A percentile compares a stretch with the other conserved stretches of the same genome.
These are phyloP conservation scores for Prunella strophiata DNA, from an alignment of 2,797 vertebrate genomes.

Conservation along the genomic window DNA sequence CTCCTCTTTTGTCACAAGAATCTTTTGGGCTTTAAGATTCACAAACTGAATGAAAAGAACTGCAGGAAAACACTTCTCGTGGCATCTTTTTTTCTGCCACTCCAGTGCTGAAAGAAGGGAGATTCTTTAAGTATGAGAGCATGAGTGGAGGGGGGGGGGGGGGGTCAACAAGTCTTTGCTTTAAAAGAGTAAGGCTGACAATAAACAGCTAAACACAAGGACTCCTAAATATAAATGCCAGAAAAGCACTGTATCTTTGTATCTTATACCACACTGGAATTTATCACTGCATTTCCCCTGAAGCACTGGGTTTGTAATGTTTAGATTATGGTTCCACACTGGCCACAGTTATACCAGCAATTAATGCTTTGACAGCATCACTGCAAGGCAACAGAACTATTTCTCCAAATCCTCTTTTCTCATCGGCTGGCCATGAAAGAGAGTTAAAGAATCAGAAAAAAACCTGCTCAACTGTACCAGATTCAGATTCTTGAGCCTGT, in stretches of 20 bases:
- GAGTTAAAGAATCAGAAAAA: background rate
- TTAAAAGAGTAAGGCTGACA: background rate
- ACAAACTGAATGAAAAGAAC: background rate
- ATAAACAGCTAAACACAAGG: background rate
- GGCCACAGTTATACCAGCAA: background rate
- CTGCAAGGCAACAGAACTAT: background rate
- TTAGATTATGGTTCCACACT: background rate
- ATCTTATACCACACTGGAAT: background rate
- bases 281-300: background rate
- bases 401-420: background rate
- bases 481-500: background rate
- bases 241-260: background rate
- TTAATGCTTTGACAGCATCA: background rate
- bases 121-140: background rate
- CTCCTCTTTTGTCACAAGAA: background rate
- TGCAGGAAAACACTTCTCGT: background rate
- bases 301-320: background rate
- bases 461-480: background rate
- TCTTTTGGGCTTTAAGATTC: background rate
- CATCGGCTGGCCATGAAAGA: background rate
- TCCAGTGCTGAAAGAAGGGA: background rate
- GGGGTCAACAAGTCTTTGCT: background rate
- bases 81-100: background rate
- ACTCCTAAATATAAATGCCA: background rate
- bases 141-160: too few relatives aligned